A percentile compares a stretch with the other conserved stretches of the same genome.
Evolutionary conservation across 2,113 vertebrate species (phyloP).

Genomic region (Propithecus coquereli): DNA sequence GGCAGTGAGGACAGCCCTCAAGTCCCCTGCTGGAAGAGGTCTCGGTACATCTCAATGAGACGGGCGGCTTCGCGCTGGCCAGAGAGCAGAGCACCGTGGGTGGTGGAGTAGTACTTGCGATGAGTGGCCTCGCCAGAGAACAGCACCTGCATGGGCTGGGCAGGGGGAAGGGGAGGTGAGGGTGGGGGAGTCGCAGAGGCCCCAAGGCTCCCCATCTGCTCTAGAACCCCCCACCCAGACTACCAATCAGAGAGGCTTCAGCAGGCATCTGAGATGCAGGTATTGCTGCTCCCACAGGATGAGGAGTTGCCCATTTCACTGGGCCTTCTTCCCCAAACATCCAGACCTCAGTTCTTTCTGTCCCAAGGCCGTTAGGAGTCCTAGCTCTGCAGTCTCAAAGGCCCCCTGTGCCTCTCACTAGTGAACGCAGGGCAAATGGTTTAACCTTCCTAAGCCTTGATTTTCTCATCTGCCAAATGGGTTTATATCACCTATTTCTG

Average conservation of each 20-base stretch:
- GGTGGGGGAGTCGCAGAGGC: not conserved
- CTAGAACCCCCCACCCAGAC: not conserved
- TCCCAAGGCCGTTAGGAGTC: not conserved
- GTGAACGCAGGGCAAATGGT: not conserved
- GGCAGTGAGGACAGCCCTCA: constrained; percentile 82
- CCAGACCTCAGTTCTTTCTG: not conserved
- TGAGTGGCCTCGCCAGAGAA: constrained; percentile 99
- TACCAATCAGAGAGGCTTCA: not conserved
- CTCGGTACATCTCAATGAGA: constrained; percentile 96
- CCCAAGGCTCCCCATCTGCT: not conserved
- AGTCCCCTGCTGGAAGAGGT: constrained; percentile 89
- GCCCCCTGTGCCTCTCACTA: not conserved
- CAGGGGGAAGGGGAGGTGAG: not conserved
- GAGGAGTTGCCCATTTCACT: not conserved
- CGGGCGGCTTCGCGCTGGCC: constrained; percentile 96
- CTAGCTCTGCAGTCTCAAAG: not conserved
- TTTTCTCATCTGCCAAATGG: constrained; percentile 12
- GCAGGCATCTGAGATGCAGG: not conserved
- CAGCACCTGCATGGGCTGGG: constrained; percentile 97
- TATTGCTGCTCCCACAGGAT: not conserved
- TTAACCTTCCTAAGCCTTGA: constrained; percentile 34
- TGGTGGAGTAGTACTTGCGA: constrained; percentile 99
- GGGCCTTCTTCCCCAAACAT: constrained; percentile 10
- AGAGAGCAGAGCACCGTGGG: constrained; percentile 98
- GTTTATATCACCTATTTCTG: not conserved